These are phyloP conservation scores for Pipa parva DNA, from an alignment of 2,113 vertebrate species.

Conservation along the genomic window DNA sequence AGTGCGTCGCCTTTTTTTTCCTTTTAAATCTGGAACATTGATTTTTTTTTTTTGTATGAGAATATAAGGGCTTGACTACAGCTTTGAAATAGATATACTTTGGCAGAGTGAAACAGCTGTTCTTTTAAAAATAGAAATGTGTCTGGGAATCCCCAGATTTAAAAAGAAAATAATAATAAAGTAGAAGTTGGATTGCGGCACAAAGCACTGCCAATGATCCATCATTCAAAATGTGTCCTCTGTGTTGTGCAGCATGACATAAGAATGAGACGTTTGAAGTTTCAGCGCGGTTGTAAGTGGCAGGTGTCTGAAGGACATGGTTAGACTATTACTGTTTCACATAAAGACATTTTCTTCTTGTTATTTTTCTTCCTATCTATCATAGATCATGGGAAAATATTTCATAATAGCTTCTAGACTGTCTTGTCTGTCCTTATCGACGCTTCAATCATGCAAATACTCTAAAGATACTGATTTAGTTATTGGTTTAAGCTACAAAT, in stretches of 20 bases:
- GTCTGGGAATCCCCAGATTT: constrained; percentile 51
- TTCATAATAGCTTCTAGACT: neutral
- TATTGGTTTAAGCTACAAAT: neutral
- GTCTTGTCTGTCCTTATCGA: neutral
- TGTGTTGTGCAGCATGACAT: constrained; percentile 45
- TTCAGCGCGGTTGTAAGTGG: constrained; percentile 17
- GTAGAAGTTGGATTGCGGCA: constrained; percentile 31
- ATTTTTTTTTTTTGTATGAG: constrained; percentile 13
- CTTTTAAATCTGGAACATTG: too few species aligned
- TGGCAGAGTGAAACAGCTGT: constrained; percentile 51
- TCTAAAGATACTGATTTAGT: too few species aligned
- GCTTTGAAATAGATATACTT: constrained; percentile 49
- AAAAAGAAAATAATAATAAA: constrained; percentile 39
- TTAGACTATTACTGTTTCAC: constrained; percentile 19
- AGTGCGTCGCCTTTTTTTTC: too few species aligned
- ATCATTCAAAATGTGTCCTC: constrained; percentile 49
- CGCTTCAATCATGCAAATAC: too few species aligned
- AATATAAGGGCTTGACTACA: constrained; percentile 42
- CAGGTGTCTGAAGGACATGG: constrained; percentile 24
- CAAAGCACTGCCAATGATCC: constrained; percentile 30
- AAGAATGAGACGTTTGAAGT: constrained; percentile 46
- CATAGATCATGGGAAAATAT: constrained; percentile 12
- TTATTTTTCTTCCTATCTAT: constrained; percentile 33
- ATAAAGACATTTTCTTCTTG: constrained; percentile 43
- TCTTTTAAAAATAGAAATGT: constrained; percentile 53